A percentile compares a stretch with the other conserved stretches of the same genome.
These are phyloP conservation scores for Hybognathus amarus DNA, from an alignment of 2,797 vertebrate genomes.

Conservation along the genomic window DNA sequence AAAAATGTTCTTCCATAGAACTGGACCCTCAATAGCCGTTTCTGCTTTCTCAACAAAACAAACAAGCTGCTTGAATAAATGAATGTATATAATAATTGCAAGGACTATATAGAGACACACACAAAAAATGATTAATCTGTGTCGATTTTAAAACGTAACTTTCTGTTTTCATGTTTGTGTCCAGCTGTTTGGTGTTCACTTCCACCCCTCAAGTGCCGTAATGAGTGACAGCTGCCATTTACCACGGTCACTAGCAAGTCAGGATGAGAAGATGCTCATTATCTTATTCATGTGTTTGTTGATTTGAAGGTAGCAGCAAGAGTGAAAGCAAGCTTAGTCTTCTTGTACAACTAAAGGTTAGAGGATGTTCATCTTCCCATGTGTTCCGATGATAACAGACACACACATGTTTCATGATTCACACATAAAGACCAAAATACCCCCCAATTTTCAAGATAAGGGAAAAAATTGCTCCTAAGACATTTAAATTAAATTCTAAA, in stretches of 20 bases:
- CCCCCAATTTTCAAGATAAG: background rate
- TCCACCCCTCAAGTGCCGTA: background rate
- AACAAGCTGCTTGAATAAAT: constrained; percentile 39
- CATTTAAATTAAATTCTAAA: background rate
- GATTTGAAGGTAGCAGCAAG: background rate
- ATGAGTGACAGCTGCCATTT: background rate
- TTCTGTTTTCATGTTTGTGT: background rate
- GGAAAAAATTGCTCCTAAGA: background rate
- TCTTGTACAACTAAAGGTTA: background rate
- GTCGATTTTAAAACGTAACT: too few species aligned
- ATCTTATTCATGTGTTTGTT: too few species aligned
- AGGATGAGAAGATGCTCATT: background rate
- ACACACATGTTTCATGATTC: background rate
- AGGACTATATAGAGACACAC: background rate
- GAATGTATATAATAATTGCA: constrained; percentile 24
- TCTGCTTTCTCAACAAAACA: constrained; percentile 51
- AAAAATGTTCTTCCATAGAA: constrained; percentile 54
- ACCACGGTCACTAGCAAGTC: background rate
- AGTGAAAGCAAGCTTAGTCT: background rate
- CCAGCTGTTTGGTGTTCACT: background rate
- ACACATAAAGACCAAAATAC: background rate
- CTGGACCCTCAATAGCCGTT: constrained; percentile 66
- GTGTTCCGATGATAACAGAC: background rate
- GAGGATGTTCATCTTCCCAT: background rate
- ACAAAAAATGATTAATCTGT: background rate